Evolutionary conservation across 2,113 vertebrate genomes (phyloP).

Genomic region (Paralichthys olivaceus): DNA sequence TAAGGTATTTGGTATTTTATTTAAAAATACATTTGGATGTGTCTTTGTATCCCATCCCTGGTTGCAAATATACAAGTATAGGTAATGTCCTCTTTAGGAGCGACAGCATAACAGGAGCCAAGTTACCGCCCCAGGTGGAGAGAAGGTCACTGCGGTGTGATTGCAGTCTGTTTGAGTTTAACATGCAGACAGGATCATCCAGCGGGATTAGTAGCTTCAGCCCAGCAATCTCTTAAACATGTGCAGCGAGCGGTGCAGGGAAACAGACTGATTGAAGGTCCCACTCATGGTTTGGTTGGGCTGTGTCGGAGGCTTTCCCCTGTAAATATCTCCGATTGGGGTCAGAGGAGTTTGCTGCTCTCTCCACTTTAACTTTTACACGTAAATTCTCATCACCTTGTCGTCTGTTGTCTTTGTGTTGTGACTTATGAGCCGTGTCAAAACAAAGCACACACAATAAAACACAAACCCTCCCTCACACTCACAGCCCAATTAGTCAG

Average conservation of each 20-base stretch:
- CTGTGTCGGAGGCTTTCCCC: not conserved
- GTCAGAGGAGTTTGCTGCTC: not conserved
- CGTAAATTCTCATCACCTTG: slow-evolving; percentile 30
- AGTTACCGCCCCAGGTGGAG: slow-evolving; percentile 47
- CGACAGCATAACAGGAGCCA: slow-evolving; percentile 2
- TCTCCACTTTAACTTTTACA: slow-evolving; percentile 12
- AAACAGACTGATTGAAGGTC: slow-evolving; percentile 57
- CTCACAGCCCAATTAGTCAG: slow-evolving; percentile 60
- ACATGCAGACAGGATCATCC: slow-evolving; percentile 68
- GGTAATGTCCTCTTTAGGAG: slow-evolving; percentile 41
- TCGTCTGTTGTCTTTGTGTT: slow-evolving; percentile 17
- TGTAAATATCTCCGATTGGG: not conserved
- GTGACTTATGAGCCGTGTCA: slow-evolving; percentile 51
- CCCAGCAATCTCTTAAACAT: slow-evolving; percentile 63
- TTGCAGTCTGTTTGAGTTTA: slow-evolving; percentile 60
- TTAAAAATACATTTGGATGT: not conserved
- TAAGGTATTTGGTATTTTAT: not conserved
- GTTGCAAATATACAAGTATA: not conserved
- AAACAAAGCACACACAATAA: slow-evolving; percentile 58
- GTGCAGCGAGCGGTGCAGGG: slow-evolving; percentile 35
- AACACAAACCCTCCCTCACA: slow-evolving; percentile 46
- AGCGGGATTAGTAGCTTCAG: slow-evolving; percentile 54
- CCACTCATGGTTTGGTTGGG: not conserved
- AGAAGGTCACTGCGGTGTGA: slow-evolving; percentile 66
- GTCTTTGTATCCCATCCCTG: too few relatives aligned